phyloP scores from a whole-genome alignment of 1,140 invertebrate genomes.

The Zaprionus ghesquierei region DNA sequence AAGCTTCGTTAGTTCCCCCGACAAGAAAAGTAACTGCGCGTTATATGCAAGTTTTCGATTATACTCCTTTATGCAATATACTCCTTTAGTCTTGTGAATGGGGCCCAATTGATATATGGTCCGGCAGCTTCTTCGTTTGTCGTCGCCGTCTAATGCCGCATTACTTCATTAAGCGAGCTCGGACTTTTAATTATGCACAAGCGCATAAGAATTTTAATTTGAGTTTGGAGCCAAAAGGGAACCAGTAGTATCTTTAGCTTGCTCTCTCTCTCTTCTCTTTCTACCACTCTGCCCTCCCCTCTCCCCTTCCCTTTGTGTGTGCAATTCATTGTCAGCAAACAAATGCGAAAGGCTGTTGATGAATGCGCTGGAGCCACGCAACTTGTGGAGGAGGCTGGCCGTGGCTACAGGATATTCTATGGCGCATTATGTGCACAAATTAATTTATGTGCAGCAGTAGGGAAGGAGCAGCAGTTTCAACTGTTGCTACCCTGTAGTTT shows the following conservation, averaged over 20 bases:
- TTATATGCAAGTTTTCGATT: background rate
- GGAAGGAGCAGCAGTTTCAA: background rate
- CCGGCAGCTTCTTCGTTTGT: slow-evolving; percentile 7
- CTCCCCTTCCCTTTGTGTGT: slow-evolving; percentile 30
- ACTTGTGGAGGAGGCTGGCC: slow-evolving; percentile 34
- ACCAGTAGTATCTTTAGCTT: background rate
- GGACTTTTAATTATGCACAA: slow-evolving; percentile 69
- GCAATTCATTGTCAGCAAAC: slow-evolving; percentile 82
- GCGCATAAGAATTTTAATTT: slow-evolving; percentile 71
- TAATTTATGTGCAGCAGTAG: slow-evolving; percentile 66
- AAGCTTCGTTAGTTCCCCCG: background rate
- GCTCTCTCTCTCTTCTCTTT: background rate
- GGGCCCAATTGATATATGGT: slow-evolving; percentile 59
- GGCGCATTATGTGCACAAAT: slow-evolving; percentile 75
- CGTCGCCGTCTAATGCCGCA: slow-evolving; percentile 59
- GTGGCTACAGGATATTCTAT: slow-evolving; percentile 47
- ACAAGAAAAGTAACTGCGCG: too few species aligned
- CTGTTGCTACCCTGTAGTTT: background rate
- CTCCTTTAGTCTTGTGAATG: slow-evolving; percentile 39
- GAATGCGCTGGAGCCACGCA: slow-evolving; percentile 75
- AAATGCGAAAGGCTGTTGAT: slow-evolving; percentile 73
- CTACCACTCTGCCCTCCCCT: background rate
- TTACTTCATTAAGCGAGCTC: slow-evolving; percentile 65
- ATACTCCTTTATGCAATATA: background rate
- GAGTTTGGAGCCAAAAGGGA: slow-evolving; percentile 24